Evolutionary conservation across 2,888 invertebrate species (phyloP), one percentile per base, ranked within the genome.

Genomic region (Lasiommata megera): DNA sequence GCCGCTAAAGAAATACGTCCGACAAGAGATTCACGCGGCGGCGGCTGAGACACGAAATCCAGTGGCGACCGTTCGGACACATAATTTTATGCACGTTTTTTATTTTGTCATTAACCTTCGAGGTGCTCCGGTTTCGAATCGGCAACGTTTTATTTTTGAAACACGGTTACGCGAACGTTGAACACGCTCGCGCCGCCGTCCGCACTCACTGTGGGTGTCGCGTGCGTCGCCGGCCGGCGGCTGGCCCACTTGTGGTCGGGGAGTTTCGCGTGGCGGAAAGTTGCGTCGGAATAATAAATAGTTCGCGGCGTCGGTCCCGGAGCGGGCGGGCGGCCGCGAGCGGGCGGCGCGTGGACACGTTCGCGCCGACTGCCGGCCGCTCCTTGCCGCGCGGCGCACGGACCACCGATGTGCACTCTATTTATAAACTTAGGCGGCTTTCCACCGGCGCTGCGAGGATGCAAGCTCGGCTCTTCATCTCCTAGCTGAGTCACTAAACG

Each of bases 91-190:
- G 83, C 81, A 83, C 79, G 84, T 76, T 81, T 86, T 84, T 87
- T 85, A 86, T 85, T 87, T 84, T 86, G 85, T 88, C 86, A 88
- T 87, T 88, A 88, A 88, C 88, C 88, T 88, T 88, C 88, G 82
- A 73, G 80, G 82, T 85, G 88, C 87, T 87, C 88, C 84, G 85
- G 83, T 84, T 87, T 82, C 82, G 82, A 82, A 85, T 84, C 83
- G 80, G 81, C 83, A 82, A 83, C 84, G 85, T 80, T 86, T 87
- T 88, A 88, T 88, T 88, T 88, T 85, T 80, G 85, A 84, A 85
- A 82, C 86, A 78, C 84, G 84, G 82, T 82, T 83, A 85, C 83
- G 81, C 79, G 76, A 72, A 68, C 75, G 75, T 70, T 73, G 69
- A 72, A 76, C 76, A 68, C 76, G 76, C 71, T 71, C 68, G 60